phyloP scores from a whole-genome alignment of 1,140 invertebrate genomes.

The Achroia grisella region DNA sequence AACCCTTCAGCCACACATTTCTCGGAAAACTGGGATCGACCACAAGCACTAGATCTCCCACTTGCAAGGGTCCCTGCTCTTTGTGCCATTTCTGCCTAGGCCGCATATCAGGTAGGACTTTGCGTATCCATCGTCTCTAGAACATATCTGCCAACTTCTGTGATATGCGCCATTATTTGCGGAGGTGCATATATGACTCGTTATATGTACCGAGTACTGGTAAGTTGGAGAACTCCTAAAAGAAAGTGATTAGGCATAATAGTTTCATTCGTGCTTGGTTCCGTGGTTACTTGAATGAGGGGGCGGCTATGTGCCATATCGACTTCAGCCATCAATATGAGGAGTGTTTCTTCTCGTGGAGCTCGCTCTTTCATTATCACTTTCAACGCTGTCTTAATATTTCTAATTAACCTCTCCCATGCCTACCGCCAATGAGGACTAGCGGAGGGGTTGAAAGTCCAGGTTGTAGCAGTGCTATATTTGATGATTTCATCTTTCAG shows the following conservation, averaged over 20 bases:
- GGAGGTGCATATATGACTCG: too few relatives aligned
- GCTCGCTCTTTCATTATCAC: too few relatives aligned
- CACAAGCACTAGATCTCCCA: constrained; percentile 29
- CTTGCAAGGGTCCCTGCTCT: constrained; percentile 11
- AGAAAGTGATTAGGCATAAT: background rate
- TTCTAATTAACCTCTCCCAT: too few relatives aligned
- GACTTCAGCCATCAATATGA: background rate
- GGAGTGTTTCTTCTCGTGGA: background rate
- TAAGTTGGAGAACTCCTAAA: background rate
- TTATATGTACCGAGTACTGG: too few relatives aligned
- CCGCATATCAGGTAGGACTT: constrained; percentile 16
- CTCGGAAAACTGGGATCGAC: constrained; percentile 18
- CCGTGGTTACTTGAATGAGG: background rate
- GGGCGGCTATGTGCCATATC: background rate
- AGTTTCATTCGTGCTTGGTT: background rate
- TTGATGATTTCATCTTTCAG: too few relatives aligned
- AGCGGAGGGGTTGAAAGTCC: too few relatives aligned
- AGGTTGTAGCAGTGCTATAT: too few relatives aligned
- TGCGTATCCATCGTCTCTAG: constrained; percentile 20
- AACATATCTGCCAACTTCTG: constrained; percentile 21
- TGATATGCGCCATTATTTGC: too few relatives aligned
- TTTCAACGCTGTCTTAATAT: too few relatives aligned
- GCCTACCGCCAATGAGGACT: too few relatives aligned
- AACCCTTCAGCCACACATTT: constrained; percentile 23
- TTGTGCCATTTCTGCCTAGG: constrained; percentile 28